A percentile compares a stretch with the other conserved stretches of the same genome.
phyloP scores from a whole-genome alignment of 2,113 vertebrate species.

The Sorex fumeus region DNA sequence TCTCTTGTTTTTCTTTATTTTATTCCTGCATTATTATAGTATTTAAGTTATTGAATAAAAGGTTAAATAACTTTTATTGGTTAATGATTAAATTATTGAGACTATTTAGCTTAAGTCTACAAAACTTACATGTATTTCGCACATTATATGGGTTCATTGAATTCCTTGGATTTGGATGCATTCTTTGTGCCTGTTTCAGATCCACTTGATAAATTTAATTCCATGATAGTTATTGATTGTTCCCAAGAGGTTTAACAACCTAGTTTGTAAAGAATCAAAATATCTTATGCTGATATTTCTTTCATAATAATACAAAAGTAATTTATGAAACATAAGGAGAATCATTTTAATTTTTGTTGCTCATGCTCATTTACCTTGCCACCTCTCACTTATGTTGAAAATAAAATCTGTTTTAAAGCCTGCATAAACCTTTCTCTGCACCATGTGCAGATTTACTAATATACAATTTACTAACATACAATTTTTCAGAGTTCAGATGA shows the following conservation, averaged over 20 bases:
- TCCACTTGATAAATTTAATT: constrained; percentile 41
- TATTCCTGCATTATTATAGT: not conserved
- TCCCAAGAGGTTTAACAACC: not conserved
- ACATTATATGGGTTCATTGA: not conserved
- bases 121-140: too few species aligned
- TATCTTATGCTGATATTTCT: not conserved
- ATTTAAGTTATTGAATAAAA: constrained; percentile 30
- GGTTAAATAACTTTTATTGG: constrained; percentile 48
- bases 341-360: not conserved
- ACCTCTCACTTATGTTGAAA: not conserved
- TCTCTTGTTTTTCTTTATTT: constrained; percentile 25
- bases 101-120: not conserved
- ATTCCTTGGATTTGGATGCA: not conserved
- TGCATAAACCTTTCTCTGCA: not conserved
- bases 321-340: not conserved
- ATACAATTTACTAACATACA: not conserved
- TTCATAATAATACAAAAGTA: not conserved
- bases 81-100: constrained; percentile 65
- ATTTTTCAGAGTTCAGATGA: constrained; percentile 4
- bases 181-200: constrained; percentile 8
- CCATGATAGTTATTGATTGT: constrained; percentile 26
- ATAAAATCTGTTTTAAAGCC: not conserved
- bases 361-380: not conserved
- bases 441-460: not conserved
- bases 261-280: constrained; percentile 26